A percentile compares a stretch with the other conserved stretches of the same genome.
Evolutionary conservation across 2,888 invertebrate species (phyloP).

Genomic region (Synergus laeviventris): DNA sequence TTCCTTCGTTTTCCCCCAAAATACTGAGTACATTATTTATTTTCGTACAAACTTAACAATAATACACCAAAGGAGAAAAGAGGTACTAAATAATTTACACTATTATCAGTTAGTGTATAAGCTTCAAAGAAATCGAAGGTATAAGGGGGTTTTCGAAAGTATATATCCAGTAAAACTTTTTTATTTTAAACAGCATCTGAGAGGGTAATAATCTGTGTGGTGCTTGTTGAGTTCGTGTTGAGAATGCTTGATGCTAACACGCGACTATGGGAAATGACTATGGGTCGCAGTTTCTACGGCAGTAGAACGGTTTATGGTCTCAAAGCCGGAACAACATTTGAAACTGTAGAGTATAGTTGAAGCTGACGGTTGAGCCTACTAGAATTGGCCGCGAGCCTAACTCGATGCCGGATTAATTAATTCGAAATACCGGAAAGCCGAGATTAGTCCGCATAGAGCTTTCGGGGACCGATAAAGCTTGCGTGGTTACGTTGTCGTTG

Average conservation of each 20-base stretch:
- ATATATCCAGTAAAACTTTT: neutral
- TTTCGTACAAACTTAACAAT: too few relatives aligned
- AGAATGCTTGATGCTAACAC: neutral
- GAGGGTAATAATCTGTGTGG: neutral
- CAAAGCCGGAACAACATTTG: constrained; percentile 14
- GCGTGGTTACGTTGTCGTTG: constrained; percentile 9
- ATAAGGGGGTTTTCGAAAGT: too few relatives aligned
- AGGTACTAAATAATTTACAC: too few relatives aligned
- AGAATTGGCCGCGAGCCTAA: constrained; percentile 67
- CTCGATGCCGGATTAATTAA: constrained; percentile 68
- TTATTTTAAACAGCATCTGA: neutral
- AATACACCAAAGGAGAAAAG: too few relatives aligned
- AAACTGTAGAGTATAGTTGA: neutral
- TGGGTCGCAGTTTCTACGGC: constrained; percentile 14
- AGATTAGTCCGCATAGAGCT: constrained; percentile 59
- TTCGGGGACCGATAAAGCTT: constrained; percentile 27
- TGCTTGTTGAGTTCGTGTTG: neutral
- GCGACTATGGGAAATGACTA: neutral
- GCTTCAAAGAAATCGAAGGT: too few relatives aligned
- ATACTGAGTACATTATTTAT: too few relatives aligned
- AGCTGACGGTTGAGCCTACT: constrained; percentile 51
- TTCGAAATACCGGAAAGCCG: constrained; percentile 67
- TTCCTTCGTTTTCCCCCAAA: too few relatives aligned
- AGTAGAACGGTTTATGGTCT: constrained; percentile 19
- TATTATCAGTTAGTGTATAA: too few relatives aligned